A percentile compares a stretch with the other conserved stretches of the same genome.
Evolutionary conservation across 23 tunicate species (phyloP).

Genomic region (Aplidium turbinatum): DNA sequence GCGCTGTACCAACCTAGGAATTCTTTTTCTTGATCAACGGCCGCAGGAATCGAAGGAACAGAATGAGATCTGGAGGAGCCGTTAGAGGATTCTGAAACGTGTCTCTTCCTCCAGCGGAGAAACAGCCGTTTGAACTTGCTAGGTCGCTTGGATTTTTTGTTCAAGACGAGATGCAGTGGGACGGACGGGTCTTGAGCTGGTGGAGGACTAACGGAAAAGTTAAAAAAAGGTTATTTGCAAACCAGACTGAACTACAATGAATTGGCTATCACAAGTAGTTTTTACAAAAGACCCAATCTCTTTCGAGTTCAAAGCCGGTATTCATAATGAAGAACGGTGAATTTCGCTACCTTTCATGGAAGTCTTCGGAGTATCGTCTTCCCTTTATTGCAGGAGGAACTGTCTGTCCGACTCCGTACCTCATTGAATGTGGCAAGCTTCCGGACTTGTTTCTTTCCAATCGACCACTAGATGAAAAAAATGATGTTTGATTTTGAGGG

Average conservation of each 20-base stretch:
- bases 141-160: background rate
- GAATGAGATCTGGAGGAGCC: constrained; percentile 43
- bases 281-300: too few species aligned
- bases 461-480: constrained; percentile 20
- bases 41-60: constrained; percentile 45
- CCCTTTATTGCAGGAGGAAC: background rate
- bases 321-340: too few species aligned
- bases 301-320: too few species aligned
- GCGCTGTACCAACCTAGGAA: too few species aligned
- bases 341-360: too few species aligned
- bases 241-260: too few species aligned
- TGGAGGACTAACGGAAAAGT: too few species aligned
- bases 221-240: too few species aligned
- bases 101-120: constrained; percentile 32
- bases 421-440: constrained; percentile 46
- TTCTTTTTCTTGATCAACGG: constrained; percentile 38
- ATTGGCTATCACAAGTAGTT: too few species aligned
- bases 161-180: constrained; percentile 38
- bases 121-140: constrained; percentile 4
- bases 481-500: too few species aligned
- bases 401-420: constrained; percentile 35
- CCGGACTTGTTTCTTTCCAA: constrained; percentile 49
- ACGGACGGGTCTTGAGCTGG: too few species aligned
- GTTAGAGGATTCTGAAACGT: constrained; percentile 45
- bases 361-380: background rate